Base-by-base conservation (phyloP, 2,797 vertebrate genomes). In the Eremophila alpestris region DNA sequence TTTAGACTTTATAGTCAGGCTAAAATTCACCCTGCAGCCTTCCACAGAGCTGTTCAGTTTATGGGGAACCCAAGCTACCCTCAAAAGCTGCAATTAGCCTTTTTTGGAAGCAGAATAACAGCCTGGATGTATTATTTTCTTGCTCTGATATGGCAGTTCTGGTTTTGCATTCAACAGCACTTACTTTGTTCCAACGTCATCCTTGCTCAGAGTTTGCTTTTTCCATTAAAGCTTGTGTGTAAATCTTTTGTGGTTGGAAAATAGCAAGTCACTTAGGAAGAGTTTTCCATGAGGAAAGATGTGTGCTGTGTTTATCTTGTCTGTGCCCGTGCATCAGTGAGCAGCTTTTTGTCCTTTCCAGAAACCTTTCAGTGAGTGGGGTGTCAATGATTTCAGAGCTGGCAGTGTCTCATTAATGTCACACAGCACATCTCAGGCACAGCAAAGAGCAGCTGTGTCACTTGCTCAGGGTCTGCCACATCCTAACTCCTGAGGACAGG, bases 201-300 rank as follows among this genome's bases (percentile, higher is more conserved):
- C 51, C 73, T 94, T 91, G 69, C 76, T 49, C 75, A 24, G 79
- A 78, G 62, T 88, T 93, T 87, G 62, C 32, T 58, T 95, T 95
- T 91, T 75, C 45, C 55, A 78, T 75, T 80, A 91, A 56, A 77
- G 23, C 46, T 70, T 49, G n/a, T 17, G 29, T 38, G 89, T 70
- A 71, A 83, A 87, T 91, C 64, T 87, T 81, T 81, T 95, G 95
- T 86, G 90, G 87, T 30, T 89, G 92, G 93, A 95, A 97, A 97
- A 95, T 94, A 95, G 24, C 73, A 59, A 93, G 83, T 63, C 51
- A 70, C 41, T 86, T 82, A 36, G 54, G 74, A 79, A 73, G 83
- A 94, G 80, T 94, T 96, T 96, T 97, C 95, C 95, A 96, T 96
- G 93, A 95, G 89, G 70, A 86, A 64, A 94, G 93, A 80, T 19